Base-by-base conservation (phyloP, 2,888 invertebrate genomes). In the Acanthacorydalis orientalis region DNA sequence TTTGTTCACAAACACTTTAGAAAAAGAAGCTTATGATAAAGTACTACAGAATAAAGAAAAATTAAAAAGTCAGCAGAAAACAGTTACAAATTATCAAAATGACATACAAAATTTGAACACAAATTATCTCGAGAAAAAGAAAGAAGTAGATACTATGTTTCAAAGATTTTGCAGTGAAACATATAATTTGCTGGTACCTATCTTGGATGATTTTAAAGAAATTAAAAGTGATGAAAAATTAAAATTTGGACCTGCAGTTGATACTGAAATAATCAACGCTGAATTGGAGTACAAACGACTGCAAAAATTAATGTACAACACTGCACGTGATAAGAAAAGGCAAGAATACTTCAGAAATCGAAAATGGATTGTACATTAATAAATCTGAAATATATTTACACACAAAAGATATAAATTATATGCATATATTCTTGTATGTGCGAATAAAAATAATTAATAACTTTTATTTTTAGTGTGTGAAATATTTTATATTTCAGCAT, bases 161-260 rank as follows among this genome's bases (percentile, higher is more conserved):
- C 57, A 62, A 23, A 48, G 53, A 33, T 65, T 53, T 53, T 64
- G 63, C 49, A 53, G 49, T 16, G 55, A 57, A 7, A 58, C 57
- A 34, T 62, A 55, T 49, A 53, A 50, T 15, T 48, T 53, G 23
- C 39, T 52, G 7, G 46, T 56, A 32, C 52, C 56, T 14, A 32
- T 31, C n/a, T n/a, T 43, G n/a, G 8, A 10, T 31, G 31, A n/a
- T n/a, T 7, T 23, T 4, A 23, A 23, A 23, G 23, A 23, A 23
- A 23, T 23, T 4, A 2, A 23, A 23, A 23, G 23, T 23, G 23
- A 23, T 6, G 23, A 23, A 6, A 23, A 23, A 4, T 23, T 23
- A 6, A 23, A 23, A 23, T 23, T 4, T 23, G 23, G 6, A 23
- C 23, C 23, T 6, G 23, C 6, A 23, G 6, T 23, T 23, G 23